phyloP scores from a whole-genome alignment of 1,140 invertebrate species.

The Drosophila suzukii region DNA sequence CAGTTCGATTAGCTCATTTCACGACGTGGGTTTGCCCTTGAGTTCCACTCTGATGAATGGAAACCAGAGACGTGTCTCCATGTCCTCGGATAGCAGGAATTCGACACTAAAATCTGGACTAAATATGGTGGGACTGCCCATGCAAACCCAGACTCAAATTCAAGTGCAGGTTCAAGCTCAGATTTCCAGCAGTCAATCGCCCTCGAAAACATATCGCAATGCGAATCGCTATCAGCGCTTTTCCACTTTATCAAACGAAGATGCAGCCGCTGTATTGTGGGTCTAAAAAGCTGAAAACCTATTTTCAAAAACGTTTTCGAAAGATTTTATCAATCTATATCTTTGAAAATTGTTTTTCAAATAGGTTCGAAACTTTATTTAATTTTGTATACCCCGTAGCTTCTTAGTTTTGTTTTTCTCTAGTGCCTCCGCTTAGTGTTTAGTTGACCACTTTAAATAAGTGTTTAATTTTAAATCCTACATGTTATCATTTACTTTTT shows the following conservation, averaged over 20 bases:
- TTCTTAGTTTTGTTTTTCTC: constrained; percentile 38
- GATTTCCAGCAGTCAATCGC: constrained; percentile 37
- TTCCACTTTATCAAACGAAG: constrained; percentile 81
- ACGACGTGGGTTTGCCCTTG: constrained; percentile 89
- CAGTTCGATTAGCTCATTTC: constrained; percentile 92
- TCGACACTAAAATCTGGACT: constrained; percentile 71
- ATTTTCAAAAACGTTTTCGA: neutral
- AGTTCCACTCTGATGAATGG: constrained; percentile 78
- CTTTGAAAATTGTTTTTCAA: constrained; percentile 7
- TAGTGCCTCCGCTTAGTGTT: constrained; percentile 44
- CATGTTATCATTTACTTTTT: constrained; percentile 31
- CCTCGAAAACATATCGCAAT: constrained; percentile 73
- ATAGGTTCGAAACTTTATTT: neutral
- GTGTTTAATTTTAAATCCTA: constrained; percentile 2
- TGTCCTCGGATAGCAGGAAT: constrained; percentile 71
- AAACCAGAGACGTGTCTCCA: constrained; percentile 50
- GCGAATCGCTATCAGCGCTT: constrained; percentile 79
- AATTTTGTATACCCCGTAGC: constrained; percentile 8
- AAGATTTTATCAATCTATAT: neutral
- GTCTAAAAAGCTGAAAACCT: constrained; percentile 43
- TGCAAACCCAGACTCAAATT: constrained; percentile 35
- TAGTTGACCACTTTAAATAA: constrained; percentile 16
- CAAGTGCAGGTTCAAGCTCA: constrained; percentile 43
- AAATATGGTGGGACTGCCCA: constrained; percentile 68
- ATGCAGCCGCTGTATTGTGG: constrained; percentile 78